These are phyloP conservation scores for Clanis bilineata DNA, from an alignment of 2,888 invertebrate species.

Conservation along the genomic window DNA sequence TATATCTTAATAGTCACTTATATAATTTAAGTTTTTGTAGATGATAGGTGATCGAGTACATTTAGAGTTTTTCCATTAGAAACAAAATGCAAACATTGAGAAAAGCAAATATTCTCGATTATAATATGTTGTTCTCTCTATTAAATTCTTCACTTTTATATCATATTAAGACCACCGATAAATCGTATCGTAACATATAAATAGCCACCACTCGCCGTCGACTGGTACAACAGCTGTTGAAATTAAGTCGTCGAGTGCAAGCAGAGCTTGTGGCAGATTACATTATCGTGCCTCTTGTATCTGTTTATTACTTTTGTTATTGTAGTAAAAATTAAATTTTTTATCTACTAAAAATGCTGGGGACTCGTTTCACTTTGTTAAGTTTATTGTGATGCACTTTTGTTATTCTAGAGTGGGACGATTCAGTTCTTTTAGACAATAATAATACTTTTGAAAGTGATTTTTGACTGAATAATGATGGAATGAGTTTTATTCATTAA, in stretches of 20 bases:
- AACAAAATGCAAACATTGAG: too few species aligned
- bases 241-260: conserved; percentile 20
- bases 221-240: conserved; percentile 20
- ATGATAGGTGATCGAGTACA: too few species aligned
- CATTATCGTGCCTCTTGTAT: conserved; percentile 12
- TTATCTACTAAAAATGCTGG: neutral
- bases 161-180: too few species aligned
- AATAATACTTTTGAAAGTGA: too few species aligned
- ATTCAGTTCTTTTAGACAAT: neutral
- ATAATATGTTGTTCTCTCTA: too few species aligned
- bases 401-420: neutral
- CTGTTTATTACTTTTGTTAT: conserved; percentile 15
- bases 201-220: neutral
- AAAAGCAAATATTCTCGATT: too few species aligned
- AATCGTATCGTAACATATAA: conserved; percentile 9
- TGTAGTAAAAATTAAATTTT: neutral
- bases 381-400: neutral
- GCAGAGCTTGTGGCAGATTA: conserved; percentile 17
- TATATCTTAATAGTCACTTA: too few species aligned
- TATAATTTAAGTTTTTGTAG: too few species aligned
- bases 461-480: too few species aligned
- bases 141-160: too few species aligned
- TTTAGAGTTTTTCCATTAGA: too few species aligned
- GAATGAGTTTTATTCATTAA: too few species aligned
- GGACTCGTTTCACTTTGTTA: neutral